phyloP scores from a whole-genome alignment of 2,797 vertebrate species.

The Clamator glandarius region DNA sequence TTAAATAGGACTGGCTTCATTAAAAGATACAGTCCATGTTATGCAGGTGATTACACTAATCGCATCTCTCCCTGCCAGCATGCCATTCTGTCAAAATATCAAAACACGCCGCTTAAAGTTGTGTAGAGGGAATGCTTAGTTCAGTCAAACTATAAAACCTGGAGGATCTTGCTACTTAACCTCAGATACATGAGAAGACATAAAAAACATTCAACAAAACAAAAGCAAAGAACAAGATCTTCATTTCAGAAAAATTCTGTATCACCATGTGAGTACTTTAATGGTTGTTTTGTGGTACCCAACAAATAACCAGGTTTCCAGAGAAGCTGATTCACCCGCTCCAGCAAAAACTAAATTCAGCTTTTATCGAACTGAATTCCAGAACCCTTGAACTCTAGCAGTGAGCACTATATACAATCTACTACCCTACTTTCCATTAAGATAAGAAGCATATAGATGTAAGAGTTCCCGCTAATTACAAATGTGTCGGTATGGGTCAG shows the following conservation, averaged over 20 bases:
- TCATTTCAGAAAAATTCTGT: neutral
- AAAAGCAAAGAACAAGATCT: neutral
- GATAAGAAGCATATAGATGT: neutral
- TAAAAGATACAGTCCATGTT: neutral
- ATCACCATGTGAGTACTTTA: neutral
- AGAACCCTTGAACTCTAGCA: neutral
- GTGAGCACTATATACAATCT: neutral
- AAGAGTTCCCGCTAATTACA: neutral
- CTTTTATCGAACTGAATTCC: neutral
- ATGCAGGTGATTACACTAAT: neutral
- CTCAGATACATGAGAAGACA: neutral
- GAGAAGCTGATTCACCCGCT: rapidly evolving
- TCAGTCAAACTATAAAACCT: neutral
- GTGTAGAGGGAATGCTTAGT: neutral
- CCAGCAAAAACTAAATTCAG: neutral
- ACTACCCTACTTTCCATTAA: neutral
- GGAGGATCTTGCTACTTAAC: neutral
- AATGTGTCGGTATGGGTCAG: neutral
- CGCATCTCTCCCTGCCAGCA: neutral
- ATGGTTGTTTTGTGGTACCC: neutral
- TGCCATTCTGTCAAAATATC: neutral
- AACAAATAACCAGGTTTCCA: neutral
- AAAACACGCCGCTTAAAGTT: neutral
- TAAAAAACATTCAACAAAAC: neutral
- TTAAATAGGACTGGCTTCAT: neutral